Percentiles rank a stretch among this genome's conserved stretches.
Conservation (phyloP, 2,888 invertebrate species). For the Leucozona laternaria region DNA sequence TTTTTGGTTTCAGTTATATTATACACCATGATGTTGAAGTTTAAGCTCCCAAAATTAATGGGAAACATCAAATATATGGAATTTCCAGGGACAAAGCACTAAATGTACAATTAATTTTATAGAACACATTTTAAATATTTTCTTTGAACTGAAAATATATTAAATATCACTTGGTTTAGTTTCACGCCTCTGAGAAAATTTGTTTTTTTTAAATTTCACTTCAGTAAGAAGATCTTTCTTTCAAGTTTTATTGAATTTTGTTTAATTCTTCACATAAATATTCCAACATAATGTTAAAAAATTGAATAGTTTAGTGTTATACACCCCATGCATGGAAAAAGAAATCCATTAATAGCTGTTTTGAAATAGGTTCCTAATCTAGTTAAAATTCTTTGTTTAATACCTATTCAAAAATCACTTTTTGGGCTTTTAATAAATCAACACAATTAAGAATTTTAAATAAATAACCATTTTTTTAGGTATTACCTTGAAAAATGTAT, state of each 20-base stretch:
- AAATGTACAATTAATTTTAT: background rate
- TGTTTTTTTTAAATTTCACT: background rate
- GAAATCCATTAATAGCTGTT: background rate
- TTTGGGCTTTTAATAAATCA: too few relatives aligned
- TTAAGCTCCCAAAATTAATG: background rate
- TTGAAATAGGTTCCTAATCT: background rate
- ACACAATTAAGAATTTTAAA: too few relatives aligned
- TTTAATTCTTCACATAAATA: background rate
- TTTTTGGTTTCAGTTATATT: too few relatives aligned
- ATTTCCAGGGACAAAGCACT: background rate
- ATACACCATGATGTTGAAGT: too few relatives aligned
- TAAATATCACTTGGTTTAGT: background rate
- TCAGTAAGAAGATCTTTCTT: background rate
- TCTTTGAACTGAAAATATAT: background rate
- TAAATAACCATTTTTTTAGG: too few relatives aligned
- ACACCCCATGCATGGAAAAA: background rate
- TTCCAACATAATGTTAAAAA: background rate
- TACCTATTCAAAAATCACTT: background rate
- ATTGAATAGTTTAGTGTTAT: background rate
- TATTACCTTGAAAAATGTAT: background rate
- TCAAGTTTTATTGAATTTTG: background rate
- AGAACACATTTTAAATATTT: background rate
- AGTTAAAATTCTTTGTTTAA: too few relatives aligned
- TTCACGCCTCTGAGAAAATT: background rate
- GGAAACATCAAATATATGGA: background rate